Percentiles rank a stretch among this genome's conserved stretches.
Evolutionary conservation across 2,888 invertebrate species (phyloP).

Genomic region (Sphaerolaimus hirsutus): DNA sequence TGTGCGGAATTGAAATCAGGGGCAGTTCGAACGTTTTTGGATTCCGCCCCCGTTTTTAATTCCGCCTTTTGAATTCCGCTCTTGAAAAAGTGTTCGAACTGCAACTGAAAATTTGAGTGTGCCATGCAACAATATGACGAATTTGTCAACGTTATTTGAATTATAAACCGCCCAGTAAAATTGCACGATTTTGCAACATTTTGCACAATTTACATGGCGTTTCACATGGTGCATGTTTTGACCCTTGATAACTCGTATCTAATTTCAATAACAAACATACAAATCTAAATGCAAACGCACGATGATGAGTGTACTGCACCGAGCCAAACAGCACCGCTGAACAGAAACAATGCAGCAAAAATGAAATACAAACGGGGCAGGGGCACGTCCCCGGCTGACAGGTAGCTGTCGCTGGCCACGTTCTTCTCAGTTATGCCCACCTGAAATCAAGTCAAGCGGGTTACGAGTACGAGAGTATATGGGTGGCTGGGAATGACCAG

Average conservation of each 20-base stretch:
- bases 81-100: too few species aligned
- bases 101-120: too few species aligned
- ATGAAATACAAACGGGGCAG: conserved; percentile 69
- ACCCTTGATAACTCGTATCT: neutral
- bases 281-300: conserved; percentile 15
- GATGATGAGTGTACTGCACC: conserved; percentile 46
- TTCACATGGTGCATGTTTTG: conserved; percentile 13
- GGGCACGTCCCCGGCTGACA: conserved; percentile 89
- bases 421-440: conserved; percentile 66
- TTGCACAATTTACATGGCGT: conserved; percentile 2
- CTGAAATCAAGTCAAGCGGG: too few species aligned
- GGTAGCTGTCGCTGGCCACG: conserved; percentile 47
- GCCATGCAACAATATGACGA: too few species aligned
- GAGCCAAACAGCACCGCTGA: conserved; percentile 75
- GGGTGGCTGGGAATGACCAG: too few species aligned
- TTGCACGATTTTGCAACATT: conserved; percentile 4
- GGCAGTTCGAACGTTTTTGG: too few species aligned
- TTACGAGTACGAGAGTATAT: too few species aligned
- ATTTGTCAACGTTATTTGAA: too few species aligned
- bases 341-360: conserved; percentile 64
- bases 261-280: neutral
- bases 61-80: too few species aligned
- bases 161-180: too few species aligned
- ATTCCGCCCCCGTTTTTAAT: too few species aligned
- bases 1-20: too few species aligned